These are phyloP conservation scores for Rhineura floridana DNA, from an alignment of 2,113 vertebrate species.

Conservation along the genomic window DNA sequence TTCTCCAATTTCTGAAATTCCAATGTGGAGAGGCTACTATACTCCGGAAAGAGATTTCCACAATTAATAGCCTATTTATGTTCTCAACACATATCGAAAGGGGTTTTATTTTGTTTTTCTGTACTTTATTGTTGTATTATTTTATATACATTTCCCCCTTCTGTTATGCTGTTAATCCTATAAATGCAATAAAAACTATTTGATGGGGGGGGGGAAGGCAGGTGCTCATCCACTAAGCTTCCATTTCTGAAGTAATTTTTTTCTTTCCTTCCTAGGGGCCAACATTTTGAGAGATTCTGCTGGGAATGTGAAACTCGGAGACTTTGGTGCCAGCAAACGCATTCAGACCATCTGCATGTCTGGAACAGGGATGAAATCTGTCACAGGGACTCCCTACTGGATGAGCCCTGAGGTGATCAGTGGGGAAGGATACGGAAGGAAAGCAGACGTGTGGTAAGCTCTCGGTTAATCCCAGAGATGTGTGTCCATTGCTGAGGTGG, in stretches of 20 bases:
- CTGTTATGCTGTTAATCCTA: too few species aligned
- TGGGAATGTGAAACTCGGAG: constrained; percentile 92
- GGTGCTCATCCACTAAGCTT: background rate
- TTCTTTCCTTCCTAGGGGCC: constrained; percentile 77
- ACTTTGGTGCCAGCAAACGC: constrained; percentile 93
- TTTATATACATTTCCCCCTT: too few species aligned
- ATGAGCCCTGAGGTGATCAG: constrained; percentile 95
- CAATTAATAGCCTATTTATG: too few species aligned
- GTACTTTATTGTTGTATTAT: too few species aligned
- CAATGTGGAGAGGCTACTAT: too few species aligned
- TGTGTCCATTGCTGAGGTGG: background rate
- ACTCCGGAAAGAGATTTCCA: too few species aligned
- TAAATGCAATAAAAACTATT: too few species aligned
- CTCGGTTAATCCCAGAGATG: background rate
- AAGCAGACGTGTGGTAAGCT: constrained; percentile 92
- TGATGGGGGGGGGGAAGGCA: too few species aligned
- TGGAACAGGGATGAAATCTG: constrained; percentile 91
- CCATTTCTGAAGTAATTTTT: background rate
- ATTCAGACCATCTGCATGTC: constrained; percentile 96
- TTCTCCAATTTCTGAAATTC: too few species aligned
- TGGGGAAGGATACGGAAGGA: constrained; percentile 91
- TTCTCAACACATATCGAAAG: too few species aligned
- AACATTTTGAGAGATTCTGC: constrained; percentile 92
- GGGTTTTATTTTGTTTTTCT: too few species aligned
- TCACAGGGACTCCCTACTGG: constrained; percentile 94